A percentile compares a stretch with the other conserved stretches of the same genome.
Evolutionary conservation across 2,113 vertebrate genomes (phyloP).

Genomic region (Cyphomyrus discorhynchus): DNA sequence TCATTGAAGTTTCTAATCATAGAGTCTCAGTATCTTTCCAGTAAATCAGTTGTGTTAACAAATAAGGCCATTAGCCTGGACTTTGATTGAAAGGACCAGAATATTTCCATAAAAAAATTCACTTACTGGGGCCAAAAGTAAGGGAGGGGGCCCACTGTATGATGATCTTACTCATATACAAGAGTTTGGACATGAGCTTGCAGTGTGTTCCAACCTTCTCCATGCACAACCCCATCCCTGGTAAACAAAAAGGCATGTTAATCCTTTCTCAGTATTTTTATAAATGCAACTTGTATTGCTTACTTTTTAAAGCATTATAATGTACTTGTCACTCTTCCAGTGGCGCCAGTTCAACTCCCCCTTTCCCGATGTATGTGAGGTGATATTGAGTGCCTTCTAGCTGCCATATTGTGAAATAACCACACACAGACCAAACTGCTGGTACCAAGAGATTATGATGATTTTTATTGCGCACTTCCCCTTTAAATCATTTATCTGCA

Average conservation of each 20-base stretch:
- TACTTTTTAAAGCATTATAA: neutral
- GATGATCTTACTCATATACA: conserved; percentile 76
- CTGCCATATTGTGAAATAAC: neutral
- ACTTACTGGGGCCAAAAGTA: conserved; percentile 26
- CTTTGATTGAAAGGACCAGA: neutral
- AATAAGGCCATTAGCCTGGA: neutral
- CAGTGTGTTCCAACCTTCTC: conserved; percentile 76
- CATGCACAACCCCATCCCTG: conserved; percentile 67
- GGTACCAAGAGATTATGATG: neutral
- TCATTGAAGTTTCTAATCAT: neutral
- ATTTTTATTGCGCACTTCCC: neutral
- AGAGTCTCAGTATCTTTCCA: neutral
- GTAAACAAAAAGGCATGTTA: conserved; percentile 6
- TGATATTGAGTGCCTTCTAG: neutral
- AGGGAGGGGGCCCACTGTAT: conserved; percentile 75
- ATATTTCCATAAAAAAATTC: neutral
- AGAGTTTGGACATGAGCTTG: conserved; percentile 77
- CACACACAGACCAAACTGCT: neutral
- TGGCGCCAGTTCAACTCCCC: neutral
- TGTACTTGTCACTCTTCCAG: neutral
- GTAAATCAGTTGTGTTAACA: neutral
- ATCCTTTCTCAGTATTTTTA: neutral
- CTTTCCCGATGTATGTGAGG: neutral
- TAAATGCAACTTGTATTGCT: neutral
- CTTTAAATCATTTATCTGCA: neutral